Evolutionary conservation across 2,113 vertebrate genomes (phyloP).

Genomic region (Psettodes erumei): DNA sequence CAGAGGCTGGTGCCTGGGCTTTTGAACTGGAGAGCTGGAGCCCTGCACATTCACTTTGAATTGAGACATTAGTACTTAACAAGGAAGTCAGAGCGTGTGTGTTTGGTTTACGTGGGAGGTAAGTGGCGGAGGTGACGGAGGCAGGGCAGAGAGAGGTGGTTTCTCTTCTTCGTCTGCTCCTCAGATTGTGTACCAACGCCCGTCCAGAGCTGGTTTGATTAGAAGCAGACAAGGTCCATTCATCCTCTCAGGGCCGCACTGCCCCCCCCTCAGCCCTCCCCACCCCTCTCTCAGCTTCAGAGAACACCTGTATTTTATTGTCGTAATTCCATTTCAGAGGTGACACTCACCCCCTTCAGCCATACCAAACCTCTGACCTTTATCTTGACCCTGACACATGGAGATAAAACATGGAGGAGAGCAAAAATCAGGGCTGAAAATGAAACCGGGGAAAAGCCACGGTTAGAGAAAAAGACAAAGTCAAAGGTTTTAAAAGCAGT

Average conservation of each 20-base stretch:
- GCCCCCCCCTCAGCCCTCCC: slow-evolving; percentile 3
- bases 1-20: slow-evolving; percentile 2
- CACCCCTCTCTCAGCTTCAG: slow-evolving; percentile 31
- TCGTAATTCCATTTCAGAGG: slow-evolving; percentile 60
- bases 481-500: slow-evolving; percentile 18
- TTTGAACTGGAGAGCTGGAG: slow-evolving; percentile 1
- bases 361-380: slow-evolving; percentile 56
- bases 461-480: slow-evolving; percentile 19
- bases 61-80: neutral
- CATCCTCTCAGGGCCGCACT: neutral
- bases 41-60: slow-evolving; percentile 19
- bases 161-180: slow-evolving; percentile 1
- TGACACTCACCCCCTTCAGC: slow-evolving; percentile 42
- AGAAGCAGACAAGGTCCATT: slow-evolving; percentile 64
- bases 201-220: slow-evolving; percentile 61
- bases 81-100: slow-evolving; percentile 19
- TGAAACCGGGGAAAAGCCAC: slow-evolving; percentile 9
- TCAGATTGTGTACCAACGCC: slow-evolving; percentile 29
- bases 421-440: slow-evolving; percentile 16
- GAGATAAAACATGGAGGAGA: slow-evolving; percentile 21
- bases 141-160: slow-evolving; percentile 6
- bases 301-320: slow-evolving; percentile 82
- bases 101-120: slow-evolving; percentile 25
- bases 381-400: slow-evolving; percentile 37
- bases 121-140: slow-evolving; percentile 5